A percentile compares a stretch with the other conserved stretches of the same genome.
phyloP scores from a whole-genome alignment of 2,797 vertebrate species.

The Paramormyrops hopkinsi region DNA sequence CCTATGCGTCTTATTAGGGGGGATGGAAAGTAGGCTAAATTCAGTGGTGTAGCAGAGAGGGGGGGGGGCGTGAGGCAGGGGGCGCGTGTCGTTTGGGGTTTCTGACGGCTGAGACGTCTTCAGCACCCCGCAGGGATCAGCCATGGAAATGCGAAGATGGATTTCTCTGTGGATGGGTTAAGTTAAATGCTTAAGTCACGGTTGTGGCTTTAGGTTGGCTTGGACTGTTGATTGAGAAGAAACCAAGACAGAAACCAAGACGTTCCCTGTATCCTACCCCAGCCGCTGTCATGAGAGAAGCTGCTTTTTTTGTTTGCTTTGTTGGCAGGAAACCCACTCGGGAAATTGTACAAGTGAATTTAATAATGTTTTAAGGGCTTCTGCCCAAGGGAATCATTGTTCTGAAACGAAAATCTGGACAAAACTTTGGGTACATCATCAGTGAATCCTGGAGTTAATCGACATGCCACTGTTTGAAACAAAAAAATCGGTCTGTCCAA shows the following conservation, averaged over 20 bases:
- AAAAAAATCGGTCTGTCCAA: neutral
- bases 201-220: neutral
- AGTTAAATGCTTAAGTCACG: neutral
- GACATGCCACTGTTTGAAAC: neutral
- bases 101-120: neutral
- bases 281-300: neutral
- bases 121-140: neutral
- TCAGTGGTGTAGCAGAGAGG: neutral
- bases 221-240: neutral
- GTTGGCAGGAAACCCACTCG: neutral
- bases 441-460: neutral
- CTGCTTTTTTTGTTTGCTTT: neutral
- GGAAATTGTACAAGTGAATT: slow-evolving; percentile 2
- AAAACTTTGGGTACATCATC: neutral
- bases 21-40: neutral
- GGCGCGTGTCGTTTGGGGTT: neutral
- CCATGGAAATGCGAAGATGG: neutral
- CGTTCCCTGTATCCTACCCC: neutral
- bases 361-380: neutral
- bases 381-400: neutral
- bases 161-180: neutral
- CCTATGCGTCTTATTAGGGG: neutral
- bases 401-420: neutral
- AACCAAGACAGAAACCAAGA: neutral
- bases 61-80: neutral